Evolutionary conservation across 2,888 invertebrate genomes (phyloP), one percentile per base, ranked within the genome.

Genomic region (Nysson spinosus): DNA sequence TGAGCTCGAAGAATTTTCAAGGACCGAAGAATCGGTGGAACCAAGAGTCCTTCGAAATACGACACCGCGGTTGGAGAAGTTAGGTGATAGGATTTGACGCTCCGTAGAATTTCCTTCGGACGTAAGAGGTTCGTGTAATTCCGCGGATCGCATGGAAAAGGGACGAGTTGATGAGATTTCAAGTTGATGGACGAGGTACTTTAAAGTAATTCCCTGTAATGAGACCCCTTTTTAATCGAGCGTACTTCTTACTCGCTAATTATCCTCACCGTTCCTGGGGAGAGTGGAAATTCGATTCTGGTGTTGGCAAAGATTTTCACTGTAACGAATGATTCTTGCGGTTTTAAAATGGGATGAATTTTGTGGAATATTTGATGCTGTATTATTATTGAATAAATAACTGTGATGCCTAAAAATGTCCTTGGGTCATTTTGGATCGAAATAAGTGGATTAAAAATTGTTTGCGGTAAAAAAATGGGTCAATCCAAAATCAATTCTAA

Each of bases 1-100:
- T 30, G 12, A 26, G n/a, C n/a, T 30, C 61, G 22, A 26, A 16
- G 14, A 22, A 32, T 65, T 22, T 12, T 7, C 42, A 46, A 5
- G 32, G 54, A 61, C 55, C 35, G 65, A 37, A 28, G 49, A 34
- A 54, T 43, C 49, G 22, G 30, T 40, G 44, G 47, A 55, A 61
- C 39, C n/a, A 50, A 49, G 22, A 20, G 37, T 16, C 24, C 17
- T 17, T 30, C 43, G 49, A 58, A 63, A 58, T 40, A 51, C 51
- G 22, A 7, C 28, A 28, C n/a, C 6, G n/a, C n/a, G n/a, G n/a
- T n/a, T n/a, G n/a, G n/a, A n/a, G n/a, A n/a, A n/a, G n/a, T n/a
- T n/a, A n/a, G n/a, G n/a, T n/a, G n/a, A n/a, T 11, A 37, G 47
- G 12, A 11, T 19, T 3, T 6, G 24, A 42, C 12, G 6, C 12